Percentiles rank a stretch among this genome's conserved stretches.
Conservation (phyloP, 2,113 vertebrate species). For the Felis catus region F.catus_Fca126_mat1.0 CM031411.1:33344501-33345000, state of each 20-base stretch:
- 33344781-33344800: neutral
- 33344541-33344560: neutral
- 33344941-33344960: neutral
- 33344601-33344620: neutral
- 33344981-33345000: neutral
- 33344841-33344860: neutral
- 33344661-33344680: neutral
- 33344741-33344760: neutral
- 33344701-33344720: neutral
- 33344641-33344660: neutral
- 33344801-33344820: constrained; percentile 22
- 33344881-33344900: neutral
- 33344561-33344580: neutral
- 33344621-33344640: neutral
- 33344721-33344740: neutral
- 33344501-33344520: neutral
- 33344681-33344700: neutral
- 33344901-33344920: neutral
- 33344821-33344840: neutral
- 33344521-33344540: neutral
- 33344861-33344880: neutral
- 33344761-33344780: neutral
- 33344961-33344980: neutral
- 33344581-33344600: neutral
- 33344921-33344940: neutral